Base-by-base conservation (phyloP, 1,140 invertebrate species). In the Heterodera carotae region DNA sequence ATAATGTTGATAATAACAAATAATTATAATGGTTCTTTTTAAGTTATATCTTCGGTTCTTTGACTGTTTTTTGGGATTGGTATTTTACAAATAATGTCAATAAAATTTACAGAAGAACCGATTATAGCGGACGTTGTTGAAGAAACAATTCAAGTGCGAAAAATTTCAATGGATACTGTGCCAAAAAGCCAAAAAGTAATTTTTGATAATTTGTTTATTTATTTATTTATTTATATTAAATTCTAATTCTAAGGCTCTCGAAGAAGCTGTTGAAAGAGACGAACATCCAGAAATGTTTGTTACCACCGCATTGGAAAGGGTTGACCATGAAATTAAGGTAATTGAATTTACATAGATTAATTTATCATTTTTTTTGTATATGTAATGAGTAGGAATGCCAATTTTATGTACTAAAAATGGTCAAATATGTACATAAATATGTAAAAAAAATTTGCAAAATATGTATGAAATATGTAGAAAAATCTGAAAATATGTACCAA, bases 131-230 rank as follows among this genome's bases (percentile, higher is more conserved):
- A 66, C 22, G 62, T 66, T 29, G 62, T 27, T 12, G 62, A 66
- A 27, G 62, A 66, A 34, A 12, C 5, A 4, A 34, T 66, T 34
- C 27, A 66, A 66, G 33, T 66, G 15, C 62, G 62, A 34, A 29
- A 34, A 29, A 66, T 66, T 34, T 66, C 62, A 29, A 66, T 66
- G 62, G 62, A 66, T 6, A 66, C 62, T 27, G 62, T 2, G 62
- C 29, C 62, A 18, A 66, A 66, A 29, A 29, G 62, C 25, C 48
- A 56, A 53, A 4, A 53, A 18, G 48, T 56, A 1, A 4, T 5
- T 18, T 22, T 56, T 56, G 5, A 15, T 56, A 18, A 56, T n/a
- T n/a, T 18, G 22, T 56, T 56, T 56, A 56, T 18, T 0, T 18
- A 18, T 56, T 56, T 22, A 56, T 22, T 56, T 22, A 22, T 56